phyloP scores from a whole-genome alignment of 2,113 vertebrate genomes.

The Tretioscincus oriximinensis region DNA sequence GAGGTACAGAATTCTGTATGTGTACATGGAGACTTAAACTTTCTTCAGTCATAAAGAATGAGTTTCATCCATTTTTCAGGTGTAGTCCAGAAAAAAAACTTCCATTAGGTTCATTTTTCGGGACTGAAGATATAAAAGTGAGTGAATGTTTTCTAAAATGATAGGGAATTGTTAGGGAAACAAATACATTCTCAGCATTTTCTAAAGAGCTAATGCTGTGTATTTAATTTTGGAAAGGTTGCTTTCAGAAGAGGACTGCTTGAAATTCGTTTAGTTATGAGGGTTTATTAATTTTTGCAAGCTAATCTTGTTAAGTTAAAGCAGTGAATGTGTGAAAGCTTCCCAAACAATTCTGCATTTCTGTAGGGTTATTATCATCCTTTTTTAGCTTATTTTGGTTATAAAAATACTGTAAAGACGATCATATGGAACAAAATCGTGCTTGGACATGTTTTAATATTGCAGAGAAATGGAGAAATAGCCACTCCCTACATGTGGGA shows the following conservation, averaged over 20 bases:
- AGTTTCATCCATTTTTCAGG: not conserved
- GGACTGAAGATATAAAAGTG: too few relatives aligned
- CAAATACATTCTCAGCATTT: not conserved
- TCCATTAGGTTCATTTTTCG: too few relatives aligned
- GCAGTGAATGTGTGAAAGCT: not conserved
- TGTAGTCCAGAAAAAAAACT: too few relatives aligned
- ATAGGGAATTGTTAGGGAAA: not conserved
- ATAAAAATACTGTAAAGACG: not conserved
- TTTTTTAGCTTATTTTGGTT: not conserved
- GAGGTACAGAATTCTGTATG: not conserved
- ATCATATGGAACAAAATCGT: conserved; percentile 45
- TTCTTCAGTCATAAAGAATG: not conserved
- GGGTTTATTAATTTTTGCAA: not conserved
- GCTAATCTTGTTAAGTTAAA: not conserved
- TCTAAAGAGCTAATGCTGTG: not conserved
- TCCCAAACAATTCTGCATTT: not conserved
- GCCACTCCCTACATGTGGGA: conserved; percentile 1
- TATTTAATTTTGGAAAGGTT: not conserved
- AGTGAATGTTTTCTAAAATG: too few relatives aligned
- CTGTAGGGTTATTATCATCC: not conserved
- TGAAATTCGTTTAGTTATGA: not conserved
- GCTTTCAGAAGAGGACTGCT: not conserved
- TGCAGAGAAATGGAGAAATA: not conserved
- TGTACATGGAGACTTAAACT: not conserved
- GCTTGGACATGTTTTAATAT: not conserved